These are phyloP conservation scores for Echinometra lucunter DNA, from an alignment of 53 echinoderm and acorn worm species.

Conservation along the genomic window DNA sequence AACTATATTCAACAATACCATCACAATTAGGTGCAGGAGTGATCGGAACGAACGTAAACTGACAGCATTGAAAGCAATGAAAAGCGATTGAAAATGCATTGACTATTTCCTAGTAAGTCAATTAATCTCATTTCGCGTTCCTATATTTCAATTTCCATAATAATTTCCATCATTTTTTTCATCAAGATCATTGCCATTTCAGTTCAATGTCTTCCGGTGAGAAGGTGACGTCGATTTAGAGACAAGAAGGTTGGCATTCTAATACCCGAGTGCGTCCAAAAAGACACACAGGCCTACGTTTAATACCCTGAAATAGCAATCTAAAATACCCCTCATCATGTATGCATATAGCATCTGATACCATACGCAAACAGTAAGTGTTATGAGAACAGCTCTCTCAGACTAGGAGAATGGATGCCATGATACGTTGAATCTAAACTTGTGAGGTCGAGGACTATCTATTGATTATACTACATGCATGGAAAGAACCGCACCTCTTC, in stretches of 20 bases:
- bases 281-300: neutral
- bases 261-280: neutral
- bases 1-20: too few relatives aligned
- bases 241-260: neutral
- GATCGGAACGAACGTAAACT: too few relatives aligned
- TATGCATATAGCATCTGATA: slow-evolving; percentile 2
- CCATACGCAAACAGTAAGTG: neutral
- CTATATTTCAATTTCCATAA: neutral
- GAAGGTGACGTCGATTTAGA: neutral
- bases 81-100: too few relatives aligned
- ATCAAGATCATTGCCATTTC: neutral
- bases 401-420: too few relatives aligned
- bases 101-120: neutral
- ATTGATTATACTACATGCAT: too few relatives aligned
- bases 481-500: too few relatives aligned
- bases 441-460: too few relatives aligned
- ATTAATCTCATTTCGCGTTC: neutral
- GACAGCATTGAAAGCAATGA: too few relatives aligned
- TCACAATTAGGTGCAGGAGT: too few relatives aligned
- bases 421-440: too few relatives aligned
- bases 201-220: neutral
- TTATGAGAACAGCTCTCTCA: neutral
- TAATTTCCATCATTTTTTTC: too few relatives aligned
- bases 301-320: slow-evolving; percentile 14
- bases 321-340: neutral